Evolutionary conservation across 2,888 invertebrate species (phyloP), one percentile per base, ranked within the genome.

Genomic region (Caenorhabditis zanzibari): DNA sequence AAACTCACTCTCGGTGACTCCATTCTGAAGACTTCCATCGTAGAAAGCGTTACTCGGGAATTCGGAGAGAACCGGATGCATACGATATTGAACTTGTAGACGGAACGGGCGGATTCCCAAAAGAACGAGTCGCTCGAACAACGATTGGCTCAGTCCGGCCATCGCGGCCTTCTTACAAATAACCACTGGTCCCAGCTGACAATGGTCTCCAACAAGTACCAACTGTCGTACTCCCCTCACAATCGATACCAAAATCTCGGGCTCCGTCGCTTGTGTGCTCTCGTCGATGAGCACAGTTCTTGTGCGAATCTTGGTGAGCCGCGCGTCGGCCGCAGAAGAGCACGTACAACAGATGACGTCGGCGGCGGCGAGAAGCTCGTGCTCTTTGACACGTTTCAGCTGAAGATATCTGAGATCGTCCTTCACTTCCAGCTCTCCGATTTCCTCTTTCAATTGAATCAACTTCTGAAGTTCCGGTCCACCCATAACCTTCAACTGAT

Each of bases 31-130:
- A 3, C 97, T 97, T 0, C 99, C 98, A 93, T 99, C 99, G 92
- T 99, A 99, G 93, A 99, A 99, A 94, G 98, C 98, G 93, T 99
- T 98, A 0, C 98, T 98, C 0, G 99, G 99, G 93, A 99, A 99
- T 79, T 97, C 95, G 0, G 97, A 97, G 10, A 99, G 94, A 91
- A 97, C 97, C 0, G 99, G 99, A 92, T 99, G 99, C 99, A 99
- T 99, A 68, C 99, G 95, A 93, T 99, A 99, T 92, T 99, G 99
- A 47, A 94, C 94, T 38, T 80, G 80, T 22, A 73, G 69, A 19
- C 74, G 38, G 68, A 98, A 97, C 0, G 99, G 99, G 32, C 98
- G 95, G 89, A 98, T 98, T 10, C 98, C 98, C 7, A 99, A 94
- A 0, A 99, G 97, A 0, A 99, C 98, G 0, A 99, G 94, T 6